phyloP scores from a whole-genome alignment of 2,888 invertebrate species.

The Thumatha senex region DNA sequence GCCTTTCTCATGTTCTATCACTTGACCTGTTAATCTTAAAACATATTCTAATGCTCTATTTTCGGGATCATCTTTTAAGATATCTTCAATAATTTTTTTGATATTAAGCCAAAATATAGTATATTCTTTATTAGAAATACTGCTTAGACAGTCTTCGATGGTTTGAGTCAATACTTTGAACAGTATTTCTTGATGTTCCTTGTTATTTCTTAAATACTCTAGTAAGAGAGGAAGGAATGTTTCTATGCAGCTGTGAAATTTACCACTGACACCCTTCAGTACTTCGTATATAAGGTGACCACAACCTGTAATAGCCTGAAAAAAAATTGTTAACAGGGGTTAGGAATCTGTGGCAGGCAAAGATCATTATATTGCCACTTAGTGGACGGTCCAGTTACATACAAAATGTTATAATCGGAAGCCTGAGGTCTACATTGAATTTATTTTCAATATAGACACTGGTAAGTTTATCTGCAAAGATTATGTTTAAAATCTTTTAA shows the following conservation, averaged over 20 bases:
- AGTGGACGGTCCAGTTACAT: too few species aligned
- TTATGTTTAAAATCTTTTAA: too few species aligned
- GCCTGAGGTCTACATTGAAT: too few species aligned
- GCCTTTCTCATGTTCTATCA: constrained; percentile 86
- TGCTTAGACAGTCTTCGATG: constrained; percentile 84
- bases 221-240: constrained; percentile 87
- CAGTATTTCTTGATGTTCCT: constrained; percentile 79
- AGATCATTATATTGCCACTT: too few species aligned
- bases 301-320: constrained; percentile 90
- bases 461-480: too few species aligned
- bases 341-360: too few species aligned
- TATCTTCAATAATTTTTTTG: constrained; percentile 60
- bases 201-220: constrained; percentile 80
- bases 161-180: constrained; percentile 87
- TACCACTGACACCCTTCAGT: constrained; percentile 90
- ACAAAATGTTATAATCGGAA: too few species aligned
- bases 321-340: constrained; percentile 34
- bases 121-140: constrained; percentile 85
- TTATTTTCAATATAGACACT: too few species aligned
- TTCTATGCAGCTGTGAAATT: constrained; percentile 93
- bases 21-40: constrained; percentile 83
- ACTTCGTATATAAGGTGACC: constrained; percentile 95
- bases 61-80: constrained; percentile 58
- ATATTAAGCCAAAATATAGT: constrained; percentile 86
- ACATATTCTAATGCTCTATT: constrained; percentile 70